These are phyloP conservation scores for Spodoptera frugiperda DNA, from an alignment of 1,140 invertebrate species.

Conservation along the genomic window DNA sequence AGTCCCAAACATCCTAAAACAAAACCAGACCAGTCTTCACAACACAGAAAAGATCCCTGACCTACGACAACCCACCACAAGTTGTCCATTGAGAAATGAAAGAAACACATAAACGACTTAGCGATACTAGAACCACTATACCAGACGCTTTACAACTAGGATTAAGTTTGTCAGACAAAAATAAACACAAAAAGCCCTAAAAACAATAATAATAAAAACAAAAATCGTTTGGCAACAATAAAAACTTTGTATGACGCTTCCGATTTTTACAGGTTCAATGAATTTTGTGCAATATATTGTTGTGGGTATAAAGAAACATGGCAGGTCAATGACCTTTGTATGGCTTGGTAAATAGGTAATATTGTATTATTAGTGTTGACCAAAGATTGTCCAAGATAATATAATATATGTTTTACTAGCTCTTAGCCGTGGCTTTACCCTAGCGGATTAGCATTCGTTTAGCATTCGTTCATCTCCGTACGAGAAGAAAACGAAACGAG, in stretches of 20 bases:
- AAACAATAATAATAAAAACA: constrained; percentile 17
- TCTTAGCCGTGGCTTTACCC: too few relatives aligned
- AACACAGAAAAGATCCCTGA: not conserved
- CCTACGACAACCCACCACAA: constrained; percentile 16
- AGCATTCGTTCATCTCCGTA: too few relatives aligned
- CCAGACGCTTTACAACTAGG: not conserved
- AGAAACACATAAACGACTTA: not conserved
- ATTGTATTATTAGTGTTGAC: too few relatives aligned
- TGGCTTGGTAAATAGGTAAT: too few relatives aligned
- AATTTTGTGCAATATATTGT: constrained; percentile 54
- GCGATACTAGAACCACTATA: not conserved
- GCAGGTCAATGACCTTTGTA: constrained; percentile 54
- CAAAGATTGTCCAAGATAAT: too few relatives aligned
- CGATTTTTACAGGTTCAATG: constrained; percentile 44
- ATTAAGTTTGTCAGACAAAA: constrained; percentile 23
- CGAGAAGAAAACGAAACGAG: too few relatives aligned
- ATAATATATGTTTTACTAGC: too few relatives aligned
- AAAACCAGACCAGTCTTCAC: not conserved
- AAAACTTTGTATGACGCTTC: constrained; percentile 36
- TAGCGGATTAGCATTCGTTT: too few relatives aligned
- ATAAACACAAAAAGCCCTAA: constrained; percentile 4
- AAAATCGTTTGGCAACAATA: constrained; percentile 21
- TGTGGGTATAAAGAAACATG: constrained; percentile 54
- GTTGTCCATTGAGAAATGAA: constrained; percentile 11
- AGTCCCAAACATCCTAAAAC: too few relatives aligned